phyloP scores from a whole-genome alignment of 2,113 vertebrate genomes.

The Amphiprion ocellaris region DNA sequence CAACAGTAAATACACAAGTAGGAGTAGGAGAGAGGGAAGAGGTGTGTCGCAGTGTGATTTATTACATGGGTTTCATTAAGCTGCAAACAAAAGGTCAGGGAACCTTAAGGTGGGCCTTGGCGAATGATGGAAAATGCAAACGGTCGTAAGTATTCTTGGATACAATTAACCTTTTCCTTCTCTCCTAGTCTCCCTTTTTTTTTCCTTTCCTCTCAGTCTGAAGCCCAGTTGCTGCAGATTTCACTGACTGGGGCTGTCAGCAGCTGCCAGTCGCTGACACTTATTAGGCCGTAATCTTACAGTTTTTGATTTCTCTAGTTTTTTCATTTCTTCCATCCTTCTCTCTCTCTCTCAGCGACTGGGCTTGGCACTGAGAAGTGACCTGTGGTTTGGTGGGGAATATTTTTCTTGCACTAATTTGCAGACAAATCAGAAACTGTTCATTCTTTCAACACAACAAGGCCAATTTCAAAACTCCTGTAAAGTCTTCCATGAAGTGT shows the following conservation, averaged over 20 bases:
- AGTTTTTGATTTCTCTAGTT: conserved; percentile 31
- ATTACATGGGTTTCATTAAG: conserved; percentile 78
- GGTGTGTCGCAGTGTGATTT: conserved; percentile 70
- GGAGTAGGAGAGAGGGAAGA: conserved; percentile 46
- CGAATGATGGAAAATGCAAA: conserved; percentile 80
- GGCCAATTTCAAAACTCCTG: conserved; percentile 4
- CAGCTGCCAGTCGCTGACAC: conserved; percentile 46
- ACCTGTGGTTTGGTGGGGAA: conserved; percentile 15
- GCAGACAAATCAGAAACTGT: conserved; percentile 18
- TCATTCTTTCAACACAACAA: conserved; percentile 19
- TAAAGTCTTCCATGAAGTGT: conserved; percentile 15
- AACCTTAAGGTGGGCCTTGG: conserved; percentile 69
- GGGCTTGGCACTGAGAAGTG: conserved; percentile 15
- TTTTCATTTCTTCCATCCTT: background rate
- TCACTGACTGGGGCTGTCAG: conserved; percentile 33
- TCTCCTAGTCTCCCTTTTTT: conserved; percentile 16
- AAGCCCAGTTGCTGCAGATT: conserved; percentile 24
- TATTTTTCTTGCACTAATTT: conserved; percentile 51
- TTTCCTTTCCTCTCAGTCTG: conserved; percentile 33
- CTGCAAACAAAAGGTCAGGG: conserved; percentile 81
- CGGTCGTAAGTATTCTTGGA: conserved; percentile 80
- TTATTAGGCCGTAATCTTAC: conserved; percentile 40
- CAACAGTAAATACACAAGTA: conserved; percentile 64
- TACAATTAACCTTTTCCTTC: conserved; percentile 83
- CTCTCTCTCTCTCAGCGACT: background rate